Percentiles rank a stretch among this genome's conserved stretches.
Evolutionary conservation across 2,797 vertebrate species (phyloP).

Genomic region (Etheostoma nigrum): DNA sequence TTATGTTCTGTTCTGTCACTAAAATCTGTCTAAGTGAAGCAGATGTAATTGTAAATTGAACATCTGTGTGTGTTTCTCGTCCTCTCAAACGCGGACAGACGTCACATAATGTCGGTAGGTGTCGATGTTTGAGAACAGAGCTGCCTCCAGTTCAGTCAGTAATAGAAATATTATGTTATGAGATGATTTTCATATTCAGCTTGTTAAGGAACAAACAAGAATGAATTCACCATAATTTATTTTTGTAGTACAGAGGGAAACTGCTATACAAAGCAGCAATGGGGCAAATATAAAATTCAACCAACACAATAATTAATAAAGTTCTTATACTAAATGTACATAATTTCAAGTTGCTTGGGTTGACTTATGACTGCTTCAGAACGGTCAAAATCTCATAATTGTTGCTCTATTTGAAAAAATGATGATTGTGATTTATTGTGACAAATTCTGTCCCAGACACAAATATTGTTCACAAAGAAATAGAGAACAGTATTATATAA

Average conservation of each 20-base stretch:
- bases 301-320: too few relatives aligned
- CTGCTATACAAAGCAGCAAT: too few relatives aligned
- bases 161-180: neutral
- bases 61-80: slow-evolving; percentile 6
- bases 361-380: neutral
- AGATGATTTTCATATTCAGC: neutral
- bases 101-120: slow-evolving; percentile 1
- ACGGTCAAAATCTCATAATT: neutral
- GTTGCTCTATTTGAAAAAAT: too few relatives aligned
- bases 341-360: neutral
- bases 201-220: neutral
- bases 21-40: neutral
- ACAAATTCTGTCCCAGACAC: neutral
- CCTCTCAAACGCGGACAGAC: slow-evolving; percentile 17
- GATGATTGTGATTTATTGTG: neutral
- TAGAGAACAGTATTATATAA: too few relatives aligned
- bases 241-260: too few relatives aligned
- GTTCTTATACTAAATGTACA: too few relatives aligned
- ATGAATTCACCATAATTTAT: too few relatives aligned
- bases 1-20: neutral
- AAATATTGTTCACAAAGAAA: too few relatives aligned
- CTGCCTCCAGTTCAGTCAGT: neutral
- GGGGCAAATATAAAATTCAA: too few relatives aligned
- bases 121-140: neutral
- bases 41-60: neutral